phyloP scores from a whole-genome alignment of 2,888 invertebrate genomes.

The Carterocephalus palaemon region DNA sequence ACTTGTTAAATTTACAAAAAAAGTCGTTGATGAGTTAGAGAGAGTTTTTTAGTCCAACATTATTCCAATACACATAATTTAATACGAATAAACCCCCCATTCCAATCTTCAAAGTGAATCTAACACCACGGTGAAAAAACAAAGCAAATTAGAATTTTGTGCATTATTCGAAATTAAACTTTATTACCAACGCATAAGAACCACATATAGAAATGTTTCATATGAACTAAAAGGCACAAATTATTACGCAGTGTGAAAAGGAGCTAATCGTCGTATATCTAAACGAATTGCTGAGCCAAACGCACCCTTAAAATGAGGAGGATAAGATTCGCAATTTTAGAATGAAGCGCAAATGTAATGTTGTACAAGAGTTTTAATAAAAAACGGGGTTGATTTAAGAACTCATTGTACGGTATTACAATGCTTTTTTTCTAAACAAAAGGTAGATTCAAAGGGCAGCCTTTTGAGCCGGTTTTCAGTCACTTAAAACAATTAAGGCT shows the following conservation, averaged over 20 bases:
- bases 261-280: neutral
- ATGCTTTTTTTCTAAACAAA: constrained; percentile 22
- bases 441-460: constrained; percentile 40
- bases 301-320: neutral
- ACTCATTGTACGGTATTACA: constrained; percentile 21
- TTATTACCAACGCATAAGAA: constrained; percentile 2
- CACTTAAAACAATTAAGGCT: constrained; percentile 62
- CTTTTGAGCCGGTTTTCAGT: constrained; percentile 46
- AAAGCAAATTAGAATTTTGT: constrained; percentile 43
- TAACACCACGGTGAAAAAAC: constrained; percentile 37
- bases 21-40: no score
- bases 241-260: constrained; percentile 5
- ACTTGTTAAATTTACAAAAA: no score
- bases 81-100: constrained; percentile 15
- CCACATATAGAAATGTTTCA: neutral
- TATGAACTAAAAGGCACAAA: neutral
- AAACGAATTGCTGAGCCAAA: neutral
- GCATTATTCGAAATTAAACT: constrained; percentile 3
- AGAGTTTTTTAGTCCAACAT: no score
- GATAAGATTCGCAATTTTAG: neutral
- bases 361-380: constrained; percentile 15
- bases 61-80: no score
- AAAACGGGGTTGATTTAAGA: constrained; percentile 22
- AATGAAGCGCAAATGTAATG: neutral
- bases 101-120: constrained; percentile 8